phyloP scores from a whole-genome alignment of 2,113 vertebrate species.

The Gopherus flavomarginatus region DNA sequence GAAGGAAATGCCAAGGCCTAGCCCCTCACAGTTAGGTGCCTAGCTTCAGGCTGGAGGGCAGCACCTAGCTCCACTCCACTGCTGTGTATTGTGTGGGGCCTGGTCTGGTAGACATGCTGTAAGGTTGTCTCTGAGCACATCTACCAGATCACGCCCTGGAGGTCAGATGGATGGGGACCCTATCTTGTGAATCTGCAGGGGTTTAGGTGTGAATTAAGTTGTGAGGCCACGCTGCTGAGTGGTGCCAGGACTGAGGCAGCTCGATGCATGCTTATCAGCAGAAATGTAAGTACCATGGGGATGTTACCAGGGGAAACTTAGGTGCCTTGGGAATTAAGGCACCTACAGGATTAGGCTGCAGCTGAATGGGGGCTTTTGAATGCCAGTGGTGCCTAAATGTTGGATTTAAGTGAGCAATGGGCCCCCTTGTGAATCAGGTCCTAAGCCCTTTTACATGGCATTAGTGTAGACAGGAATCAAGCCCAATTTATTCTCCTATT shows the following conservation, averaged over 20 bases:
- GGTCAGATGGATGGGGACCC: neutral
- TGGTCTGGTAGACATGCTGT: neutral
- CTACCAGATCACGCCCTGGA: neutral
- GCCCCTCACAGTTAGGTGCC: neutral
- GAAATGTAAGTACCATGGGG: neutral
- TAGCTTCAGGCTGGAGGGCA: neutral
- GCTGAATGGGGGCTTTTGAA: neutral
- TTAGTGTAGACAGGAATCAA: neutral
- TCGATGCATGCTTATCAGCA: neutral
- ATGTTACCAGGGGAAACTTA: neutral
- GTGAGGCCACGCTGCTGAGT: neutral
- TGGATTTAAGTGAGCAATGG: neutral
- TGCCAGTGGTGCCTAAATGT: neutral
- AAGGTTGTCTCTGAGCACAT: neutral
- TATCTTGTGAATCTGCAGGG: neutral
- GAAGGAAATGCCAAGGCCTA: neutral
- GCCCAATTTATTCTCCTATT: neutral
- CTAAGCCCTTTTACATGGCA: neutral
- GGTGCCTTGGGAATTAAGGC: neutral
- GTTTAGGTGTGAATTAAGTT: neutral
- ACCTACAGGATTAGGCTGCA: neutral
- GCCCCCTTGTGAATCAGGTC: neutral
- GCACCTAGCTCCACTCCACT: neutral
- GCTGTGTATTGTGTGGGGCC: neutral
- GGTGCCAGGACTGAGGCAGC: neutral